A percentile compares a stretch with the other conserved stretches of the same genome.
These are phyloP conservation scores for Furnarius figulus DNA, from an alignment of 2,113 vertebrate species.

Conservation along the genomic window DNA sequence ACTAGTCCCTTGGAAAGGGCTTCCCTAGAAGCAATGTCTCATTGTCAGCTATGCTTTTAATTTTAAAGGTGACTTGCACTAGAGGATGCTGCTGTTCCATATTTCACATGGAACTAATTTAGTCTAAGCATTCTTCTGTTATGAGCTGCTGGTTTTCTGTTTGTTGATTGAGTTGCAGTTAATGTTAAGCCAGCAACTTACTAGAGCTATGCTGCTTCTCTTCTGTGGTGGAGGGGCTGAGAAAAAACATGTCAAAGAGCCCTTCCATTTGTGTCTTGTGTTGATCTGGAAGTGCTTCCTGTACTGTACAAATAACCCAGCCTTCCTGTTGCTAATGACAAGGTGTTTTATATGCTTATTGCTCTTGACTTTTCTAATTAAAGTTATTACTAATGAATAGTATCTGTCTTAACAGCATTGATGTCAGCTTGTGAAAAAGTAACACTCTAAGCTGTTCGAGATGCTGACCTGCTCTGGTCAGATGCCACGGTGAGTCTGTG, in stretches of 20 bases:
- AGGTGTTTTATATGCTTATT: conserved; percentile 42
- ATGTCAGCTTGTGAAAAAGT: background rate
- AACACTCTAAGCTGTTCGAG: background rate
- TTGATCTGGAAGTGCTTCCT: conserved; percentile 28
- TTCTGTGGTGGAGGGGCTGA: conserved; percentile 19
- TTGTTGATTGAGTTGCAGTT: conserved; percentile 28
- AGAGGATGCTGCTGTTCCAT: conserved; percentile 62
- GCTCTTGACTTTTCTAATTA: conserved; percentile 38
- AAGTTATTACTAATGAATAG: background rate
- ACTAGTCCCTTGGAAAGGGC: conserved; percentile 44
- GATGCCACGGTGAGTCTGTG: background rate
- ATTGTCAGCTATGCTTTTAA: conserved; percentile 41
- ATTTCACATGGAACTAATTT: conserved; percentile 25
- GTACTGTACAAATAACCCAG: conserved; percentile 8
- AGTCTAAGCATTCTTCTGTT: conserved; percentile 47
- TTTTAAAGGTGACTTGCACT: conserved; percentile 62
- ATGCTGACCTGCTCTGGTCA: background rate
- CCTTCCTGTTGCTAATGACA: conserved; percentile 26
- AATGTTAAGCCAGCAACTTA: background rate
- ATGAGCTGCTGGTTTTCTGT: conserved; percentile 48
- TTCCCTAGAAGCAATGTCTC: conserved; percentile 56
- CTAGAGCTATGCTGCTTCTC: background rate
- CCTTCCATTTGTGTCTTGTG: background rate
- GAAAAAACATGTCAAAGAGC: background rate
- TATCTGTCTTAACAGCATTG: background rate